Percentiles rank a stretch among this genome's conserved stretches.
Conservation (phyloP, 2,797 vertebrate genomes). For the Pelodytes ibericus region DNA sequence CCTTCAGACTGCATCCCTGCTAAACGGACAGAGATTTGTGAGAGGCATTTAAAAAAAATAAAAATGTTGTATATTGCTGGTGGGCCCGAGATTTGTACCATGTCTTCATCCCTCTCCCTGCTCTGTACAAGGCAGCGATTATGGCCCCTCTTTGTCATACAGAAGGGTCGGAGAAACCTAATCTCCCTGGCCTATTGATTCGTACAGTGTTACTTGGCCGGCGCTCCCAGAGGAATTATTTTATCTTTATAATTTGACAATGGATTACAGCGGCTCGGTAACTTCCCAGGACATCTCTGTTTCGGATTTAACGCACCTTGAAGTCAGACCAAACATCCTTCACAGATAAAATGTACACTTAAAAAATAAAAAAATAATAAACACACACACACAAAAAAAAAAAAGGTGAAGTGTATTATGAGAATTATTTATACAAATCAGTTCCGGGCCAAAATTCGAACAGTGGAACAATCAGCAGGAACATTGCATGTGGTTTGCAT, state of each 20-base stretch:
- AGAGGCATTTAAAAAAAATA: constrained; percentile 37
- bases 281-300: constrained; percentile 44
- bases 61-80: constrained; percentile 1
- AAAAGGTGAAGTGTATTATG: too few relatives aligned
- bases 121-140: constrained; percentile 33
- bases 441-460: too few relatives aligned
- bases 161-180: constrained; percentile 39
- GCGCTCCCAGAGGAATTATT: constrained; percentile 34
- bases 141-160: constrained; percentile 43
- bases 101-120: neutral
- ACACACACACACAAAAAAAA: too few relatives aligned
- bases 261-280: constrained; percentile 22
- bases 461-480: too few relatives aligned
- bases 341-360: too few relatives aligned
- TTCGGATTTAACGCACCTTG: constrained; percentile 32
- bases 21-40: constrained; percentile 37
- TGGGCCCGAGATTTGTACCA: neutral
- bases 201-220: constrained; percentile 18
- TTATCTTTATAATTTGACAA: constrained; percentile 49
- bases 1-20: constrained; percentile 10
- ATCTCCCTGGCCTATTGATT: constrained; percentile 48
- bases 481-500: too few relatives aligned
- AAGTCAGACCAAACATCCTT: constrained; percentile 8
- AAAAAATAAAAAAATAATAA: too few relatives aligned
- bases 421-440: too few relatives aligned